Evolutionary conservation across 2,888 invertebrate species (phyloP).

Genomic region (Ecliptopera silaceata): DNA sequence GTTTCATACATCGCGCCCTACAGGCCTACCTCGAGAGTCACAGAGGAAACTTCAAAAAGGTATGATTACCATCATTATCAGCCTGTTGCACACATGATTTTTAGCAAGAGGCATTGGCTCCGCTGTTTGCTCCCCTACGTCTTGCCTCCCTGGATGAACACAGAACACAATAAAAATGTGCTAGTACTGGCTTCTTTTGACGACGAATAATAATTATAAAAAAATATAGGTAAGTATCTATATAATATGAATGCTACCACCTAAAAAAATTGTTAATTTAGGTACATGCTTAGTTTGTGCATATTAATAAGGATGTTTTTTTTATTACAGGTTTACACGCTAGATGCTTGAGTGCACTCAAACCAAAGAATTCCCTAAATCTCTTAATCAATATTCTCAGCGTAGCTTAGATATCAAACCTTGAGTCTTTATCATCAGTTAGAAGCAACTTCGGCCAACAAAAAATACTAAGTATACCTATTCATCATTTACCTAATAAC

Average conservation of each 20-base stretch:
- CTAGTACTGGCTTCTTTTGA: no score
- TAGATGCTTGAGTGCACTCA: conserved; percentile 14
- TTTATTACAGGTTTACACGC: conserved; percentile 20
- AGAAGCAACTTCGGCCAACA: not conserved
- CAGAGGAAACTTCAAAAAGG: conserved; percentile 35
- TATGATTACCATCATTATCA: not conserved
- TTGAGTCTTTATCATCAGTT: not conserved
- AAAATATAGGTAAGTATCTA: no score
- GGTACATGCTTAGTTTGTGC: no score
- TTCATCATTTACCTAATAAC: no score
- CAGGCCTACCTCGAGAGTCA: conserved; percentile 91
- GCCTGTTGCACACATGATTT: no score
- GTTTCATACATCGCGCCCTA: conserved; percentile 97
- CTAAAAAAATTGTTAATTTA: no score
- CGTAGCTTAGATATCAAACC: not conserved
- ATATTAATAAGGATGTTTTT: not conserved
- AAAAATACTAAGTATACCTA: not conserved
- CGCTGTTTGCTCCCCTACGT: no score
- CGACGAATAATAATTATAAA: no score
- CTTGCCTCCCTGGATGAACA: no score
- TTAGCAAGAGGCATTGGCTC: no score
- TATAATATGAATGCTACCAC: no score
- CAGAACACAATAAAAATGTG: no score
- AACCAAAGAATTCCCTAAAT: conserved; percentile 17
- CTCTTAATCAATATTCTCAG: not conserved